Conservation (phyloP, 1,140 invertebrate species). For the Maniola jurtina region DNA sequence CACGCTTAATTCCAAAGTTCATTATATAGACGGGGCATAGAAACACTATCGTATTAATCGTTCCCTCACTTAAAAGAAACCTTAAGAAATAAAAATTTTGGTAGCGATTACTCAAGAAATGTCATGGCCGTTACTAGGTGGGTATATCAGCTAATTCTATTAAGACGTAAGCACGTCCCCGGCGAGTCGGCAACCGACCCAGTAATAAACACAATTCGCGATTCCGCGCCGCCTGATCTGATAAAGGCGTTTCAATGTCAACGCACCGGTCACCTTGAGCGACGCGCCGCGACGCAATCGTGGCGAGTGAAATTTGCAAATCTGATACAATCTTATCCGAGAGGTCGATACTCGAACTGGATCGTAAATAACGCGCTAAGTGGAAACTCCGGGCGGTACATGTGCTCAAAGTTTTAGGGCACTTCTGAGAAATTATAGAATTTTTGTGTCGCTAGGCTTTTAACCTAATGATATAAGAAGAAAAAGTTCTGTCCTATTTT, state of each 20-base stretch:
- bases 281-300: slow-evolving; percentile 40
- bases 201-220: slow-evolving; percentile 34
- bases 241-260: slow-evolving; percentile 67
- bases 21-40: background rate
- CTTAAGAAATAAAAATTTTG: background rate
- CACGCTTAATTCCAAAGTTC: no score
- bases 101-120: slow-evolving; percentile 15
- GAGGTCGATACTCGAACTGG: slow-evolving; percentile 25
- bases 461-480: no score
- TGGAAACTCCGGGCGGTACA: slow-evolving; percentile 12
- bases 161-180: slow-evolving; percentile 12
- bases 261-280: slow-evolving; percentile 68
- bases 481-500: no score
- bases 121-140: slow-evolving; percentile 11
- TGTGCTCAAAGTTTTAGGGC: background rate
- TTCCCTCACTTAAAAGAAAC: background rate
- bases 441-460: background rate
- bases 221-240: slow-evolving; percentile 27
- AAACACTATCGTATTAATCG: background rate
- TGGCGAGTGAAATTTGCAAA: slow-evolving; percentile 42
- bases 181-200: slow-evolving; percentile 19
- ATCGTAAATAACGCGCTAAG: slow-evolving; percentile 22
- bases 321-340: slow-evolving; percentile 30
- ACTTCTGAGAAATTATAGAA: background rate
- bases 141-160: slow-evolving; percentile 17